A percentile compares a stretch with the other conserved stretches of the same genome.
Conservation (phyloP, 2,797 vertebrate species). For the Hylomyscus alleni region DNA sequence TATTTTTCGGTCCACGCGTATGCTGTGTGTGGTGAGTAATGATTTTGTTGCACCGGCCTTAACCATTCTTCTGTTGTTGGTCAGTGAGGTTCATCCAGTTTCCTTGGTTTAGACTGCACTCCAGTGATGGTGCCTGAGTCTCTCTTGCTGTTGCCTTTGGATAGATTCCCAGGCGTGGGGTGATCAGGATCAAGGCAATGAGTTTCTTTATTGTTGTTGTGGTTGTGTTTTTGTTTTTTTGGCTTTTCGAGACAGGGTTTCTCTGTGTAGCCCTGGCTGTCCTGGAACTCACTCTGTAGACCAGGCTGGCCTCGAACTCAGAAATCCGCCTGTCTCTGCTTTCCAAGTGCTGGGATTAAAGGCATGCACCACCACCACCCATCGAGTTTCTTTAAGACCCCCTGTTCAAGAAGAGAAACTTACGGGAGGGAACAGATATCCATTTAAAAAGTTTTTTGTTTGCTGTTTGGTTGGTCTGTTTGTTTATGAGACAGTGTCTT, state of each 20-base stretch:
- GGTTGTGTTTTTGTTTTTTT: too few relatives aligned
- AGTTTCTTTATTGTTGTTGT: constrained; percentile 55
- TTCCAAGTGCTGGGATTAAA: too few relatives aligned
- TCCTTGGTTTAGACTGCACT: constrained; percentile 43
- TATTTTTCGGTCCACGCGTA: background rate
- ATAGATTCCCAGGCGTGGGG: constrained; percentile 51
- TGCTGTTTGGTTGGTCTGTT: background rate
- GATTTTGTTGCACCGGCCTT: background rate
- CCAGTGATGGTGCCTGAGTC: constrained; percentile 12
- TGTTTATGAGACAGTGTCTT: background rate
- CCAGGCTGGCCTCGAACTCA: too few relatives aligned
- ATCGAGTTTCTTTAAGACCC: constrained; percentile 54
- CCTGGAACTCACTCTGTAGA: too few relatives aligned
- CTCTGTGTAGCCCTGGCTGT: too few relatives aligned
- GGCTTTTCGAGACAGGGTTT: too few relatives aligned
- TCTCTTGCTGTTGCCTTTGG: constrained; percentile 62
- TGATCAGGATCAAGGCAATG: constrained; percentile 19
- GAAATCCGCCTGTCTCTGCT: too few relatives aligned
- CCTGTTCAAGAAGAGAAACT: constrained; percentile 20
- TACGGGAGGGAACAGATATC: constrained; percentile 18
- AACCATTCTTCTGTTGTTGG: background rate
- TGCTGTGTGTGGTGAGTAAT: background rate
- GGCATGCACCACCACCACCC: too few relatives aligned
- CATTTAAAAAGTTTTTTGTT: background rate
- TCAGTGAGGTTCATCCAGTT: constrained; percentile 13